These are phyloP conservation scores for Henricia sp. DNA, from an alignment of 53 echinoderm and acorn worm genomes.

Conservation along the genomic window DNA sequence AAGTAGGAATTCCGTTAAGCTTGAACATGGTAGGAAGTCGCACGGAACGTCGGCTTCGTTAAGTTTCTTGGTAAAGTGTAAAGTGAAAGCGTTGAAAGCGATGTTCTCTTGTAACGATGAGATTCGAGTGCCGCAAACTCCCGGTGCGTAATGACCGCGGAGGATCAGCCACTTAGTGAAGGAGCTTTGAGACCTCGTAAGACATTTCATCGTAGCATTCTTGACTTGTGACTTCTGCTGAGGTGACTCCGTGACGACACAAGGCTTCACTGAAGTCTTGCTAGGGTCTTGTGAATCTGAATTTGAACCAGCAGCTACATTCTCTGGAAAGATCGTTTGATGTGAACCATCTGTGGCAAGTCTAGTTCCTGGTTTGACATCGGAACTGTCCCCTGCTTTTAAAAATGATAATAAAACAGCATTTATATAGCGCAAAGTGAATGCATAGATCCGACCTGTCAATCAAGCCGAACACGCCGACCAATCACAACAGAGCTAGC, in stretches of 20 bases:
- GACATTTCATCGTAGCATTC: slow-evolving; percentile 32
- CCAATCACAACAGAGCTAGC: too few species aligned
- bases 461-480: too few species aligned
- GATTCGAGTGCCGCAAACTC: slow-evolving; percentile 3
- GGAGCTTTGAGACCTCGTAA: slow-evolving; percentile 30
- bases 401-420: too few species aligned
- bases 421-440: too few species aligned
- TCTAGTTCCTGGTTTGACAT: too few species aligned
- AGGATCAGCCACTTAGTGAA: slow-evolving; percentile 50
- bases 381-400: too few species aligned
- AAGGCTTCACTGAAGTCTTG: too few species aligned
- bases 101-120: slow-evolving; percentile 57
- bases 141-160: slow-evolving; percentile 57
- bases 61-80: neutral
- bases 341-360: too few species aligned
- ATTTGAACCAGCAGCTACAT: too few species aligned
- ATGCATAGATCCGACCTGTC: too few species aligned
- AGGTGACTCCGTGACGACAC: neutral
- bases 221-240: neutral
- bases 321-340: too few species aligned
- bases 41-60: neutral
- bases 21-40: neutral
- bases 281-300: too few species aligned
- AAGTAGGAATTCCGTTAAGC: slow-evolving; percentile 23
- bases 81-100: slow-evolving; percentile 46